Evolutionary conservation across 2,113 vertebrate genomes (phyloP), one percentile per base, ranked within the genome.

Genomic region (Aramus guarauna): DNA sequence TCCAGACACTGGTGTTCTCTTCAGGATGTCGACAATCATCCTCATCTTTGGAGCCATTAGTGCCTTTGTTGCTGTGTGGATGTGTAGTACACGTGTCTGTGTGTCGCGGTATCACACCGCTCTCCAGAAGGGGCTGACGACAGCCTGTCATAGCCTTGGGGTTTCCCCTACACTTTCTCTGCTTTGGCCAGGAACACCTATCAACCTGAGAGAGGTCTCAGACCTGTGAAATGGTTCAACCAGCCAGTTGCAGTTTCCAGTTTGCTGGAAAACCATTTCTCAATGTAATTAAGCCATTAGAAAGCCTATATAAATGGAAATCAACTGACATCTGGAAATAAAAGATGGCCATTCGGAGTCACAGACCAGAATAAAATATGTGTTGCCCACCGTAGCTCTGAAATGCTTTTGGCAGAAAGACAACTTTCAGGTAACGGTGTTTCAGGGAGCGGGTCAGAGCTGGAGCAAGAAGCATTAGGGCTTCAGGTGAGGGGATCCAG

Each of bases 221-320:
- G 76, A 63, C 47, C 30, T 41, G 18, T 43, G 45, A 71, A 80
- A 47, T 39, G 3, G 22, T 41, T 93, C 56, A 75, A 60, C 14
- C 6, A 43, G 78, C 23, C 58, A 41, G 56, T 30, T 78, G 47
- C 45, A 67, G 9, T 29, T 91, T 92, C 64, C 64, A 41, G 53
- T 97, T 80, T 73, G 78, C 39, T n/a, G n/a, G n/a, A n/a, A n/a
- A n/a, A n/a, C n/a, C n/a, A n/a, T n/a, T 94, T 55, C 36, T 74
- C 47, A 12, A 23, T 50, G 19, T 83, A 90, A 79, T 91, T 74
- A 76, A 91, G 60, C 75, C 23, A 39, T 76, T 73, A 67, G 47
- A 71, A 83, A 75, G 45, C 45, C 63, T 16, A 30, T 75, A 64
- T 88, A 92, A 91, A 92, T 68, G 59, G 87, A 92, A 90, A 94